Evolutionary conservation across 2,888 invertebrate species (phyloP), one percentile per base, ranked within the genome.

Genomic region (Dryomyza anilis): DNA sequence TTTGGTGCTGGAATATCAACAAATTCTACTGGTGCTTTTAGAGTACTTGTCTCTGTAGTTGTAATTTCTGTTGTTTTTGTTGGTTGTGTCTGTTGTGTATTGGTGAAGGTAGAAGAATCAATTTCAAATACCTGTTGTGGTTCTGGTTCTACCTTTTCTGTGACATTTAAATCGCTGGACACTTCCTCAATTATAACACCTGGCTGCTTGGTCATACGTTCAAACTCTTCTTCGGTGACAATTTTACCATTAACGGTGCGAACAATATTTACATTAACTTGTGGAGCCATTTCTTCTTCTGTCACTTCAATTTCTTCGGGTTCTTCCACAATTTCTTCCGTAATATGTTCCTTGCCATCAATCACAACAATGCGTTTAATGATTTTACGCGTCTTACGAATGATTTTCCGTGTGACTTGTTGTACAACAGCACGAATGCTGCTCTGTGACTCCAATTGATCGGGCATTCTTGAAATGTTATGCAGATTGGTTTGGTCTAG

Each of bases 291-390:
- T 62, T 81, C 76, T 69, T 79, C 81, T 67, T 80, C 80, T 16
- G 75, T 78, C 2, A 83, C 70, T 69, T 83, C 83, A 23, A 82
- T 69, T 70, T 83, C 82, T 81, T 93, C 94, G 0, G 94, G 94
- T 80, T 94, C 94, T 76, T 94, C 94, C 48, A 94, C 86, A 0
- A 94, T 83, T 84, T 94, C 94, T 81, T 94, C 94, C 7, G 90
- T 90, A 0, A 92, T 87, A 67, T 91, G 90, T 83, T 94, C 94
- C 82, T 92, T 91, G 0, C 94, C 94, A 78, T 94, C 90, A 65
- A 94, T 88, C 5, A 93, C 89, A 0, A 91, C 90, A 2, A 92
- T 87, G 70, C 89, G 88, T 61, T 91, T 87, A 59, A 94, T 91
- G 19, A 93, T 91, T 69, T 90, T 88, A 53, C 91, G 86, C 16